Conservation (phyloP, 2,888 invertebrate genomes). For the Pocota personata region DNA sequence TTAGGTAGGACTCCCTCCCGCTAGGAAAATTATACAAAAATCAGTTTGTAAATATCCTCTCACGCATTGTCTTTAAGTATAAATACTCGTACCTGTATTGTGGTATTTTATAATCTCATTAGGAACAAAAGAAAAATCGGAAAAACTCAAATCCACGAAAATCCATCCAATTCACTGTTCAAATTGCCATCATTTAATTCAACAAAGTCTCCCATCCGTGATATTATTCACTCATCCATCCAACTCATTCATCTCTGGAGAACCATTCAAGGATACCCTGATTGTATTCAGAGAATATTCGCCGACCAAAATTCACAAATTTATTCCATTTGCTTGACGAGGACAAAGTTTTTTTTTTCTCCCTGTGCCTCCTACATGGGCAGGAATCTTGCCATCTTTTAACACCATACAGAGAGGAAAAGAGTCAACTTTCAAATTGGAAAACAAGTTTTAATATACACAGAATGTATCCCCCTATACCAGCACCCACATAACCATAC, state of each 20-base stretch:
- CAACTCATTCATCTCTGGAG: slow-evolving; percentile 18
- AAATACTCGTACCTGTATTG: neutral
- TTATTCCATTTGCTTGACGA: slow-evolving; percentile 10
- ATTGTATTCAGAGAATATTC: slow-evolving; percentile 36
- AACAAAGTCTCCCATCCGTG: slow-evolving; percentile 4
- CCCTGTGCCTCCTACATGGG: neutral
- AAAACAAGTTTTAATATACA: neutral
- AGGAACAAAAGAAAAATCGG: neutral
- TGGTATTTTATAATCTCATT: slow-evolving; percentile 1
- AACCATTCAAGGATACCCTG: slow-evolving; percentile 10
- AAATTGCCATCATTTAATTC: slow-evolving; percentile 32
- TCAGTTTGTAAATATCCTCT: too few relatives aligned
- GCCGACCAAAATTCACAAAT: slow-evolving; percentile 15
- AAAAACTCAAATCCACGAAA: neutral
- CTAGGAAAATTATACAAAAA: too few relatives aligned
- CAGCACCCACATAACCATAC: neutral
- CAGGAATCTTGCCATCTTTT: neutral
- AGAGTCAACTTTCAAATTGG: slow-evolving; percentile 7
- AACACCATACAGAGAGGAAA: neutral
- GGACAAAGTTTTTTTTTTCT: neutral
- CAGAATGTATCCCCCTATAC: neutral
- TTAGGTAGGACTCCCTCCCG: too few relatives aligned
- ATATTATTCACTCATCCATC: slow-evolving; percentile 15
- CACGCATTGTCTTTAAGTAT: neutral
- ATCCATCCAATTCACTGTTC: slow-evolving; percentile 1